Evolutionary conservation across 1,140 invertebrate genomes (phyloP), one percentile per base, ranked within the genome.

Genomic region (Thalassaphorura encarpata): DNA sequence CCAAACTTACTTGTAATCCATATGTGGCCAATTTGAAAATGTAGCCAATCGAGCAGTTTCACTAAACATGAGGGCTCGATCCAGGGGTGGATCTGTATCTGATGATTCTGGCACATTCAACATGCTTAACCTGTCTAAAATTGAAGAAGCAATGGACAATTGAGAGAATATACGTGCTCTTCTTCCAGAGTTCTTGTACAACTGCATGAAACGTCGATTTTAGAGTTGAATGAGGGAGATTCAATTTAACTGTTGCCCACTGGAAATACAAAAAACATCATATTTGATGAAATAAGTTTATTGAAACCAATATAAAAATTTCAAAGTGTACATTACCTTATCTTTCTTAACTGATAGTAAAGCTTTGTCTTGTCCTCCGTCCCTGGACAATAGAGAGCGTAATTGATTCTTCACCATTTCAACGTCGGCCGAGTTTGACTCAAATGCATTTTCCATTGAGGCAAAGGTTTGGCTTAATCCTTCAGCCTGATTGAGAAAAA

Each of bases 21-120:
- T 92, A 69, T 95, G 91, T 39, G 91, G 91, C 91, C 91, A 96
- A 69, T 86, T 83, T 56, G 81, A 82, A 72, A 94, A 96, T 0
- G 91, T 94, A 67, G 90, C 84, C 59, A 87, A 76, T 39, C 91
- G 77, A 42, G 87, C 83, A 1, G 87, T 85, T 73, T 96, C 91
- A 58, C 87, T 92, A 69, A 87, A 90, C 90, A 96, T 94, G 24
- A 84, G 75, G 6, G 79, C 78, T 60, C 82, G 77, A 57, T 83
- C 79, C 48, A 78, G 62, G 69, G 72, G 70, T 31, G 49, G 64
- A 49, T 52, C 66, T 56, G 62, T 60, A 3, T 57, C 66, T 53
- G 36, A 69, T 66, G 54, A 64, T 16, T 39, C 59, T 31, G 52
- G 45, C 6, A 57, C 42, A 3, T 58, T 58, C 66, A 92, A 77